phyloP scores from a whole-genome alignment of 35 echinoderm and acorn worm species.

The Anneissia japonica region DNA sequence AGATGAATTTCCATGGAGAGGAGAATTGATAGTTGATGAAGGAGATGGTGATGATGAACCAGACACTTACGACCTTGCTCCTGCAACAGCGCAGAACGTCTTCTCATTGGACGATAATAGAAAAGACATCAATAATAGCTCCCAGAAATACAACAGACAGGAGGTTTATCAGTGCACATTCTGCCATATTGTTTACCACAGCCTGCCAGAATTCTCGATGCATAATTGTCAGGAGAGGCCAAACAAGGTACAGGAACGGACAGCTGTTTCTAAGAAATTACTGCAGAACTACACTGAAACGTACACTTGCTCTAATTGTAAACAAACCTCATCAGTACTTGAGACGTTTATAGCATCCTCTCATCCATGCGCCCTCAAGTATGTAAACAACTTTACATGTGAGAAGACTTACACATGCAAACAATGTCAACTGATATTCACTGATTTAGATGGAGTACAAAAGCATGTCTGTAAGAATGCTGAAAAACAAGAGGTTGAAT shows the following conservation, averaged over 20 bases:
- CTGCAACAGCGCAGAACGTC: background rate
- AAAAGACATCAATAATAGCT: background rate
- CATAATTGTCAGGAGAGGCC: background rate
- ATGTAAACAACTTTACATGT: background rate
- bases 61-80: background rate
- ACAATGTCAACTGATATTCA: background rate
- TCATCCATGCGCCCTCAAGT: background rate
- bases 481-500: background rate
- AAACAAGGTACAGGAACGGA: background rate
- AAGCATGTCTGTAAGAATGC: background rate
- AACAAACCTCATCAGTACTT: background rate
- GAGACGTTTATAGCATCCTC: background rate
- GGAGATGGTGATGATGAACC: background rate
- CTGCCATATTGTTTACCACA: background rate
- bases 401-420: background rate
- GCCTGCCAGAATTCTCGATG: background rate
- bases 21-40: background rate
- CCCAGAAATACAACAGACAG: background rate
- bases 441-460: background rate
- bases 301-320: background rate
- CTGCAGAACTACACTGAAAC: background rate
- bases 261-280: background rate
- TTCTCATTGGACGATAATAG: background rate
- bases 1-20: background rate
- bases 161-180: background rate